Evolutionary conservation across 2,888 invertebrate genomes (phyloP).

Genomic region (Lomographa bimaculata): DNA sequence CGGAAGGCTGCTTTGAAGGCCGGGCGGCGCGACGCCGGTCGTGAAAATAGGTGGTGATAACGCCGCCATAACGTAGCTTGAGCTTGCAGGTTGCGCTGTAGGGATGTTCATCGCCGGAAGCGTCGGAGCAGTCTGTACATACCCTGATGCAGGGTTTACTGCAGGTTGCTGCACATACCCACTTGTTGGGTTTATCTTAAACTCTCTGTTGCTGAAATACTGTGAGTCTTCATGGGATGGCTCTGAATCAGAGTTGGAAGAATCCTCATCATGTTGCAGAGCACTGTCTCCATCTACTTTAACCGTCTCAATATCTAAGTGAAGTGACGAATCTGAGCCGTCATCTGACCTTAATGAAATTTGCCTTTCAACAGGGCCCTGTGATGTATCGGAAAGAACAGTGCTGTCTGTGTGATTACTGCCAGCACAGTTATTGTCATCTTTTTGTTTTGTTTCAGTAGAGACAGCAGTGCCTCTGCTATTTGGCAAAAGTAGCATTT

Average conservation of each 20-base stretch:
- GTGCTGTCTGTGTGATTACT: constrained; percentile 78
- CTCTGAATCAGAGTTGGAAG: constrained; percentile 55
- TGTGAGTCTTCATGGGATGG: constrained; percentile 58
- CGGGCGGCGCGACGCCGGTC: constrained; percentile 52
- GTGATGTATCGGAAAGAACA: constrained; percentile 69
- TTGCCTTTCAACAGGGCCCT: constrained; percentile 63
- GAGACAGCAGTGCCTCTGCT: constrained; percentile 56
- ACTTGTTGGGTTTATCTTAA: constrained; percentile 61
- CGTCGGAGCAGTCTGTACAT: constrained; percentile 56
- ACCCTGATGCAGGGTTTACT: constrained; percentile 50
- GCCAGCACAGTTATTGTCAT: constrained; percentile 63
- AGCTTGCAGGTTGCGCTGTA: constrained; percentile 55
- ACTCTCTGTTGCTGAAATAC: constrained; percentile 58
- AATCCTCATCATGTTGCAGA: constrained; percentile 48
- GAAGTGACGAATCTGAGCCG: constrained; percentile 68
- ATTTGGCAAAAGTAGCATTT: constrained; percentile 69
- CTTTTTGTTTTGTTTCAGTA: constrained; percentile 62
- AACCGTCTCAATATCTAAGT: constrained; percentile 59
- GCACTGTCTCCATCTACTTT: constrained; percentile 46
- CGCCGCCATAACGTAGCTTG: constrained; percentile 76
- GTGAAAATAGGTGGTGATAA: constrained; percentile 68
- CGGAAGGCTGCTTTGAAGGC: constrained; percentile 46
- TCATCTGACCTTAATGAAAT: constrained; percentile 65
- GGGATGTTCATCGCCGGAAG: constrained; percentile 44
- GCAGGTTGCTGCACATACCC: constrained; percentile 61